Percentiles rank a stretch among this genome's conserved stretches.
phyloP scores from a whole-genome alignment of 2,113 vertebrate genomes.

The Rhinolophus ferrumequinum region DNA sequence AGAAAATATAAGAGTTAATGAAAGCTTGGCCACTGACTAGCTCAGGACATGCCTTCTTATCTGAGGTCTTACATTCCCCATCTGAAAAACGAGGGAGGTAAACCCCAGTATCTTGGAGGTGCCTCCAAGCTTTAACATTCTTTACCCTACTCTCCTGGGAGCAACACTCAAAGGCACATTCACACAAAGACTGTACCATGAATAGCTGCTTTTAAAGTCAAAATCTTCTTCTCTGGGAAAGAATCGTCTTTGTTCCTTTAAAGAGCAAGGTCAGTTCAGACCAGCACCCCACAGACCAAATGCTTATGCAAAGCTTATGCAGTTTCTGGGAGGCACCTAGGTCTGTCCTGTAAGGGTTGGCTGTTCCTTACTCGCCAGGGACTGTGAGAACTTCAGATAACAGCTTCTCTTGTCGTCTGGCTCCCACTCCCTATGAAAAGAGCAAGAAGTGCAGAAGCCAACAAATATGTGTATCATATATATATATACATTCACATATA shows the following conservation, averaged over 20 bases:
- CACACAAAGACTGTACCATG: slow-evolving; percentile 68
- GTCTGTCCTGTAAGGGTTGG: neutral
- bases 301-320: slow-evolving; percentile 71
- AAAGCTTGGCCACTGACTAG: neutral
- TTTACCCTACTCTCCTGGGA: slow-evolving; percentile 62
- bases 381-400: slow-evolving; percentile 40
- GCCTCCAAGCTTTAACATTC: slow-evolving; percentile 36
- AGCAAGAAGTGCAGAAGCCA: slow-evolving; percentile 9
- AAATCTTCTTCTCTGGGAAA: slow-evolving; percentile 72
- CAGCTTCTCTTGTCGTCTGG: slow-evolving; percentile 44
- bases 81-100: slow-evolving; percentile 1
- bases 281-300: slow-evolving; percentile 64
- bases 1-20: neutral
- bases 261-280: slow-evolving; percentile 68
- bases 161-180: slow-evolving; percentile 68
- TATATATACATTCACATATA: too few relatives aligned
- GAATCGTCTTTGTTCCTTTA: slow-evolving; percentile 71
- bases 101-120: neutral
- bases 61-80: neutral
- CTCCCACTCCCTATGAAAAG: slow-evolving; percentile 46
- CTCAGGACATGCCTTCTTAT: neutral
- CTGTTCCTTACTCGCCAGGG: neutral
- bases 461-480: neutral
- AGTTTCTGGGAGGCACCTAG: slow-evolving; percentile 55
- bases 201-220: slow-evolving; percentile 76